phyloP scores from a whole-genome alignment of 2,888 invertebrate species.

The Leucophora obtusa region DNA sequence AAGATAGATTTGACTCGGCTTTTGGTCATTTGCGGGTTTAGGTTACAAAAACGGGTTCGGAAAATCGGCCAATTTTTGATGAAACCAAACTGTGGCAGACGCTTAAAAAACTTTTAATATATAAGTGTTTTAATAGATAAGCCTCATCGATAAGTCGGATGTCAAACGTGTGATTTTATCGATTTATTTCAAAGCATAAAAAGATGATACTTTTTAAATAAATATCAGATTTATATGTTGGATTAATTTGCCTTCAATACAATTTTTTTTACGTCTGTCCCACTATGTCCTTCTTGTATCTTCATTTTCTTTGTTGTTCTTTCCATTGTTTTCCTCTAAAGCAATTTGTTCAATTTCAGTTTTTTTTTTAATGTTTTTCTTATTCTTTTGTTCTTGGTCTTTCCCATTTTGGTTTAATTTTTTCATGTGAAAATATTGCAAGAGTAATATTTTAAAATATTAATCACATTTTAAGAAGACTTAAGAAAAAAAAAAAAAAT shows the following conservation, averaged over 20 bases:
- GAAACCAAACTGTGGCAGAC: too few relatives aligned
- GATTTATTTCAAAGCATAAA: too few relatives aligned
- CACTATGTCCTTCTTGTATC: conserved; percentile 14
- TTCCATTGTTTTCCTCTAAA: conserved; percentile 13
- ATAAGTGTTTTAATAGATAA: too few relatives aligned
- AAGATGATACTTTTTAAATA: too few relatives aligned
- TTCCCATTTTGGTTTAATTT: conserved; percentile 33
- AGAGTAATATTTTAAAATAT: conserved; percentile 39
- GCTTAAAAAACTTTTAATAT: too few relatives aligned
- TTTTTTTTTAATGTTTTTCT: conserved; percentile 13
- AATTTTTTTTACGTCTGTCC: background rate
- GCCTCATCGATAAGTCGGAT: too few relatives aligned
- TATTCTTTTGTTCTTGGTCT: conserved; percentile 16
- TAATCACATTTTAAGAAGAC: conserved; percentile 54
- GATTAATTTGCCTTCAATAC: too few relatives aligned
- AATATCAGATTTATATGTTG: too few relatives aligned
- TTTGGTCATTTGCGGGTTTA: too few relatives aligned
- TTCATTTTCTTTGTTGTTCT: conserved; percentile 32
- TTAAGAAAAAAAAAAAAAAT: conserved; percentile 28
- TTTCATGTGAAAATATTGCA: conserved; percentile 45
- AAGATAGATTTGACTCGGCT: too few relatives aligned
- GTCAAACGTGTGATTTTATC: background rate
- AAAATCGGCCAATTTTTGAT: too few relatives aligned
- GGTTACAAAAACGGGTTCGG: too few relatives aligned
- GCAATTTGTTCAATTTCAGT: conserved; percentile 35